Percentiles rank a stretch among this genome's conserved stretches.
Evolutionary conservation across 2,797 vertebrate genomes (phyloP).

Genomic region (Galagoides demidoff): DNA sequence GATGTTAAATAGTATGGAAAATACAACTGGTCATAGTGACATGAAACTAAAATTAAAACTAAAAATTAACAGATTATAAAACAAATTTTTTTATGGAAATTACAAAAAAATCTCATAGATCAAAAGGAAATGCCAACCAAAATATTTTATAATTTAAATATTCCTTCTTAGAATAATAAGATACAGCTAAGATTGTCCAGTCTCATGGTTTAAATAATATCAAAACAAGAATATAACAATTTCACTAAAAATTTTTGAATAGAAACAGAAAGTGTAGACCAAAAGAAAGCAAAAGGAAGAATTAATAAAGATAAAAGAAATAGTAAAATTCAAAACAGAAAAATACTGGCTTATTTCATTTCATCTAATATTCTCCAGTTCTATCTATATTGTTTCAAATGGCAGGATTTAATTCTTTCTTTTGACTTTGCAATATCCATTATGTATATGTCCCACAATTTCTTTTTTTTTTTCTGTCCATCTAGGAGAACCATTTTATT

Average conservation of each 20-base stretch:
- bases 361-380: too few relatives aligned
- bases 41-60: constrained; percentile 30
- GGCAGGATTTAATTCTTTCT: too few relatives aligned
- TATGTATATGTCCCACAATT: too few relatives aligned
- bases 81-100: not conserved
- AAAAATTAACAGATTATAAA: not conserved
- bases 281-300: not conserved
- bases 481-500: too few relatives aligned
- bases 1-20: not conserved
- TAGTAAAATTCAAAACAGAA: not conserved
- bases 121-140: not conserved
- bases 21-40: not conserved
- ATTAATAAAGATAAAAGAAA: not conserved
- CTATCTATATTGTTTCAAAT: too few relatives aligned
- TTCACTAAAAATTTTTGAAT: not conserved
- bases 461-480: too few relatives aligned
- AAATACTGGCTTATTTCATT: not conserved
- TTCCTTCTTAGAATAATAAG: constrained; percentile 2
- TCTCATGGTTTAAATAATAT: not conserved
- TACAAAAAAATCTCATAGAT: not conserved
- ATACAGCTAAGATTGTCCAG: not conserved
- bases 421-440: too few relatives aligned
- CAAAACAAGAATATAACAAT: not conserved
- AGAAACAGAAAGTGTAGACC: not conserved
- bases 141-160: constrained; percentile 33